A percentile compares a stretch with the other conserved stretches of the same genome.
Evolutionary conservation across 2,113 vertebrate species (phyloP).

Genomic region (Sterrhoptilus dennistouni): DNA sequence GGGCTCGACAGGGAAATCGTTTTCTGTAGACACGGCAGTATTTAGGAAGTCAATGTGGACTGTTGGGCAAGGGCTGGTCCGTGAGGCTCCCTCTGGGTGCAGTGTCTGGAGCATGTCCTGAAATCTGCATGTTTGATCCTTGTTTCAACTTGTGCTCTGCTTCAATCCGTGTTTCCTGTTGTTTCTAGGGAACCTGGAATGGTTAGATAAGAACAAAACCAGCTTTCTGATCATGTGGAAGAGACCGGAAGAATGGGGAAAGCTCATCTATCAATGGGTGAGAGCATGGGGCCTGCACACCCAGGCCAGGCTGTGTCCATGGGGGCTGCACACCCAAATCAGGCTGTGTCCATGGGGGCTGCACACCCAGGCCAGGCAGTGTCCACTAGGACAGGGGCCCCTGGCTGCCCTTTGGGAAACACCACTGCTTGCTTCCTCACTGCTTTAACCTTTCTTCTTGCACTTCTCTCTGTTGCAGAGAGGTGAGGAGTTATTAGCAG

Average conservation of each 20-base stretch:
- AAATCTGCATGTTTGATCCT: accelerated
- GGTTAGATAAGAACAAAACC: constrained; percentile 96
- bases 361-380: background rate
- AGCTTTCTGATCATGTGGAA: constrained; percentile 98
- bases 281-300: constrained; percentile 8
- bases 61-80: background rate
- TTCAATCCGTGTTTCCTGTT: background rate
- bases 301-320: background rate
- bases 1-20: accelerated
- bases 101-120: accelerated
- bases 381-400: accelerated
- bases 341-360: background rate
- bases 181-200: constrained; percentile 90
- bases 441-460: background rate
- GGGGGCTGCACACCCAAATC: background rate
- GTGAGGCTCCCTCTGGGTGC: accelerated
- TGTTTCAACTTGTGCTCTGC: background rate
- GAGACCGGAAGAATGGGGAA: constrained; percentile 96
- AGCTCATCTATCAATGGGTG: constrained; percentile 97
- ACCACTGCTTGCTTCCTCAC: background rate
- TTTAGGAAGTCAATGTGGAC: accelerated
- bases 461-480: background rate
- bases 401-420: background rate
- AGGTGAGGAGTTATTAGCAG: background rate
- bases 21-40: accelerated